A percentile compares a stretch with the other conserved stretches of the same genome.
phyloP scores from a whole-genome alignment of 1,140 invertebrate species.

The Atta cephalotes region DNA sequence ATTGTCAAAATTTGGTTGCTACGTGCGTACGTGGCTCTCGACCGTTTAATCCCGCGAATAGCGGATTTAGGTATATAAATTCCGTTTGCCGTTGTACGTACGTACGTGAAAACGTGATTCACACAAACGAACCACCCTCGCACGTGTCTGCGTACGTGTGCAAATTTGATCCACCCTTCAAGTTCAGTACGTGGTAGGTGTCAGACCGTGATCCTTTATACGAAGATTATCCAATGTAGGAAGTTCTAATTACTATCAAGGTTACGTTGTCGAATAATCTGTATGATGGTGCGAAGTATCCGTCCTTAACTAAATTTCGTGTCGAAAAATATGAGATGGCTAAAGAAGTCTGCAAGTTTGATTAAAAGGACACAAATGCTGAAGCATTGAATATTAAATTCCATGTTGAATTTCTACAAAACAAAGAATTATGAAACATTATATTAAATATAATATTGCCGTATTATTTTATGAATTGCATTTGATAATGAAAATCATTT shows the following conservation, averaged over 20 bases:
- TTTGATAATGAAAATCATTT: conserved; percentile 14
- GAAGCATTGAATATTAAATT: conserved; percentile 9
- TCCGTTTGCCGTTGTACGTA: conserved; percentile 23
- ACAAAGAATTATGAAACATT: not conserved
- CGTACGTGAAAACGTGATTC: conserved; percentile 41
- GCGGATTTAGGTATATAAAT: conserved; percentile 49
- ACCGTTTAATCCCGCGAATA: conserved; percentile 49
- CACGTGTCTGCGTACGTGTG: conserved; percentile 24
- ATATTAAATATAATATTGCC: not conserved
- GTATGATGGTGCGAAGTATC: conserved; percentile 16
- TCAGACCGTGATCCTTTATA: conserved; percentile 42
- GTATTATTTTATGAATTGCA: not conserved
- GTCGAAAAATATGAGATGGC: conserved; percentile 10
- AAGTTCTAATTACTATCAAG: conserved; percentile 57
- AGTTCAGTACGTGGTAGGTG: conserved; percentile 37
- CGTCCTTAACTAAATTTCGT: not conserved
- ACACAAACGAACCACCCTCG: conserved; percentile 7
- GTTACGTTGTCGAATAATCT: conserved; percentile 28
- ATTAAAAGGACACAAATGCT: conserved; percentile 7
- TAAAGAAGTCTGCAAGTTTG: not conserved
- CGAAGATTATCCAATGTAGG: conserved; percentile 12
- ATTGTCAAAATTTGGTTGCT: conserved; percentile 64
- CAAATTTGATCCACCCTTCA: conserved; percentile 61
- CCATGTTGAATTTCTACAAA: not conserved
- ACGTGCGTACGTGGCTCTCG: conserved; percentile 45